Evolutionary conservation across 2,888 invertebrate genomes (phyloP).

Genomic region (Cetonia aurata): DNA sequence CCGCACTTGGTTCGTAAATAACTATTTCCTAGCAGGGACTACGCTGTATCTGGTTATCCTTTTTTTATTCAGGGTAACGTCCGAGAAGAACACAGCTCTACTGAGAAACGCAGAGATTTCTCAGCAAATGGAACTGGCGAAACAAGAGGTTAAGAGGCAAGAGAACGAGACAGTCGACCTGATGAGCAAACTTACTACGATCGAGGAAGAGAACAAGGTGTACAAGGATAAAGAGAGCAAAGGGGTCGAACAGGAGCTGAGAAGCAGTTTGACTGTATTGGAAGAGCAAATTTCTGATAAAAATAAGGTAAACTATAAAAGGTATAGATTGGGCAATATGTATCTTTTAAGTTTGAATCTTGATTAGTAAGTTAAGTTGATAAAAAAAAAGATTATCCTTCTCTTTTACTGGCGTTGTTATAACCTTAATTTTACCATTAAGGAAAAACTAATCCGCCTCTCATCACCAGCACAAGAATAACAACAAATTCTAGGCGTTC

Average conservation of each 20-base stretch:
- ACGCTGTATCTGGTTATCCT: constrained; percentile 18
- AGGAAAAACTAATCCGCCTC: no score
- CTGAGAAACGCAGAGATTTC: constrained; percentile 86
- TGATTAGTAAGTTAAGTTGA: no score
- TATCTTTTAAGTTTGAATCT: no score
- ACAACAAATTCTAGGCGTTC: no score
- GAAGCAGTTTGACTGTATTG: constrained; percentile 68
- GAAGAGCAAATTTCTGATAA: constrained; percentile 76
- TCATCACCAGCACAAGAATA: no score
- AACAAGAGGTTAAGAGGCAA: constrained; percentile 79
- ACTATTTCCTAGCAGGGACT: no score
- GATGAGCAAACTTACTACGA: constrained; percentile 69
- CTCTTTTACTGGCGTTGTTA: no score
- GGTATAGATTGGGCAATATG: no score
- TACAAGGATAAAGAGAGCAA: constrained; percentile 63
- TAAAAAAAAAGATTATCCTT: no score
- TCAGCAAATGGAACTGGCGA: constrained; percentile 82
- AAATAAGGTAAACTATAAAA: constrained; percentile 68
- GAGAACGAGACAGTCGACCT: constrained; percentile 75
- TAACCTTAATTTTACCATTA: no score
- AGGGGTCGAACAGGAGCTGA: constrained; percentile 68
- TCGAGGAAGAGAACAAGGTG: constrained; percentile 68
- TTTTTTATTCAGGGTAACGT: constrained; percentile 71
- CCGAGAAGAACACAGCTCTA: constrained; percentile 81
- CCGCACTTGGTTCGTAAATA: no score